Base-by-base conservation (phyloP, 2,888 invertebrate species). In the Eupithecia inturbata region DNA sequence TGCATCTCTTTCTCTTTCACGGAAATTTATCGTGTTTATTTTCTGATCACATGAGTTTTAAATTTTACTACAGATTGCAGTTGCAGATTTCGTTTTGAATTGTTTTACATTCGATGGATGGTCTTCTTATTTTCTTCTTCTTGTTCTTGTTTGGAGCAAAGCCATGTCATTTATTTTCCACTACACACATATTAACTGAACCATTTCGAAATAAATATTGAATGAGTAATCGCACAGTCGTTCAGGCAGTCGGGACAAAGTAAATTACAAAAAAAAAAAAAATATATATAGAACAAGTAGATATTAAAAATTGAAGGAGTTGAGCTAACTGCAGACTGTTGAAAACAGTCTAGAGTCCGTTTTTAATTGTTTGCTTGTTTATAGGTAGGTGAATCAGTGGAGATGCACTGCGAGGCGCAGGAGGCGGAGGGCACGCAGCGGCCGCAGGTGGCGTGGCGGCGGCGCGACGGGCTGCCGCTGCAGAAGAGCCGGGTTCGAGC, bases 361-460 rank as follows among this genome's bases (percentile, higher is more conserved):
- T 60, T 6, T 60, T 14, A 7, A 7, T 60, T n/a, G 19, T 49
- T 6, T 36, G 36, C 1, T 36, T 67, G 26, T 69, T 53, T 22
- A 5, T 72, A 94, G 94, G 96, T 97, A 68, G 98, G 98, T 57
- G 98, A 98, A 87, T 97, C 97, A 64, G 98, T 99, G 31, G 98
- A 98, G 88, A 98, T 99, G 97, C 97, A 98, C 85, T 99, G 99
- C 93, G 98, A 98, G 82, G 99, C 99, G 69, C 96, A 97, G 82
- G 98, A 98, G 90, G 97, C 98, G 70, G 98, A 98, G 89, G 98
- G 98, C 80, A 98, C 98, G 64, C 98, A 98, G 90, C 97, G 97
- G 85, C 98, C 98, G 33, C 97, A 96, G 82, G 97, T 99, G 84
- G 96, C 96, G 87, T 99, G 99, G 99, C 97, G 97, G 88, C 96